Evolutionary conservation across 2,888 invertebrate genomes (phyloP), one percentile per base, ranked within the genome.

Genomic region (Aspidiotus destructor): DNA sequence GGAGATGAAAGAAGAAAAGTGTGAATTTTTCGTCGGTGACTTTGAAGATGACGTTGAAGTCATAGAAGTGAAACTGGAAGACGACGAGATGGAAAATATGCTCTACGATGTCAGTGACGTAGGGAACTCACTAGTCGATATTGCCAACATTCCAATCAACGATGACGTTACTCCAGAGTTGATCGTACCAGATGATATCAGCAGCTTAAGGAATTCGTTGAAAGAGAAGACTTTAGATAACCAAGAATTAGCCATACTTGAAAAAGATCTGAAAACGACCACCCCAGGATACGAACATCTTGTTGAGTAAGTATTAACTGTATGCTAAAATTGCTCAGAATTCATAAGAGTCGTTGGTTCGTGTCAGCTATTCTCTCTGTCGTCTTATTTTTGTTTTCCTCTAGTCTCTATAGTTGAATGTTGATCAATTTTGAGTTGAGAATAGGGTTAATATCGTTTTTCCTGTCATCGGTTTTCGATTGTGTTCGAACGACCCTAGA

Each of bases 241-340:
- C 28, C 28, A 58, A 28, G 58, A 58, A 58, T 40, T 58, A 40
- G 58, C 58, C 3, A 58, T 58, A 10, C 13, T 58, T 13, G 17
- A 58, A 2, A 16, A 58, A 10, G 58, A 58, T 58, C 40, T 58
- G 13, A 58, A 58, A 13, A 40, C 40, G 13, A 28, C 11, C 13
- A 28, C 28, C 17, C 13, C 17, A 10, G 58, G 28, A 40, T 28
- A 13, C 10, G 28, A 28, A 16, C 17, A 28, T 40, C 17, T 17
- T 17, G 13, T 40, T 5, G 28, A 58, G 58, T 58, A 58, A 58
- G 58, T 58, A 16, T 28, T 52, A 3, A 13, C n/a, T 54, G 3
- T 6, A 54, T 28, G 28, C 5, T 28, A 28, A 28, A 5, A 28
- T 28, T 28, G 28, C 28, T 28, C 28, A 28, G 28, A 5, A 28